These are phyloP conservation scores for Petrocephalus schoutedeni DNA, from an alignment of 2,797 vertebrate species.

Conservation along the genomic window DNA sequence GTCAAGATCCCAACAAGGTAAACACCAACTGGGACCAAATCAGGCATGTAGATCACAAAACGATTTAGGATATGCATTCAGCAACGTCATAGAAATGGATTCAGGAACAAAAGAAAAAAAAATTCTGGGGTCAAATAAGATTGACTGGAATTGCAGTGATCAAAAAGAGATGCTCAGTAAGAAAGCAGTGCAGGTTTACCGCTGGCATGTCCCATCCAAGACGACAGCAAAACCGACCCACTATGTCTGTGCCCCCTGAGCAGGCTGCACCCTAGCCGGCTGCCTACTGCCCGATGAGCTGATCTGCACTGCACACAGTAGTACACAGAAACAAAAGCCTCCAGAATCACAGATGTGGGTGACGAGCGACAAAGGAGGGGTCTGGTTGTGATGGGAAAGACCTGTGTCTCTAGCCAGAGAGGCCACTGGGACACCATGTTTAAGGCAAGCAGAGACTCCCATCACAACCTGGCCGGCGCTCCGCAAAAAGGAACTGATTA, in stretches of 20 bases:
- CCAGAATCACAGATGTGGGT: slow-evolving; percentile 20
- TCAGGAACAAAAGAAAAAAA: slow-evolving; percentile 3
- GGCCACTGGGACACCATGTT: slow-evolving; percentile 28
- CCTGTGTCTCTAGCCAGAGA: slow-evolving; percentile 23
- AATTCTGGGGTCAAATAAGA: slow-evolving; percentile 30
- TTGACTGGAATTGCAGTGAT: slow-evolving; percentile 38
- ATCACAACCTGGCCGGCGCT: slow-evolving; percentile 22
- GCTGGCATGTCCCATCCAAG: neutral
- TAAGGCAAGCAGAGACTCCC: slow-evolving; percentile 35
- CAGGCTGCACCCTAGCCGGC: neutral
- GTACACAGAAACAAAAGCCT: neutral
- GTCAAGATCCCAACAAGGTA: neutral
- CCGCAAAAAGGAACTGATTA: neutral
- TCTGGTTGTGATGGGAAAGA: slow-evolving; percentile 20
- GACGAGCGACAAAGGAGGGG: slow-evolving; percentile 31
- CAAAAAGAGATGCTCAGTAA: neutral
- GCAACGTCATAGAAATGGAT: slow-evolving; percentile 22
- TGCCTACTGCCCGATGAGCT: neutral
- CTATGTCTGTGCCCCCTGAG: neutral
- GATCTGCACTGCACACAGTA: neutral
- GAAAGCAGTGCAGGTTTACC: neutral
- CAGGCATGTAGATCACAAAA: slow-evolving; percentile 31
- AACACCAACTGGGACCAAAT: slow-evolving; percentile 6
- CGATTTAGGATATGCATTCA: slow-evolving; percentile 15
- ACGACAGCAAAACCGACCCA: neutral